Evolutionary conservation across 2,797 vertebrate genomes (phyloP), one percentile per base, ranked within the genome.

Genomic region (Thalassophryne amazonica): DNA sequence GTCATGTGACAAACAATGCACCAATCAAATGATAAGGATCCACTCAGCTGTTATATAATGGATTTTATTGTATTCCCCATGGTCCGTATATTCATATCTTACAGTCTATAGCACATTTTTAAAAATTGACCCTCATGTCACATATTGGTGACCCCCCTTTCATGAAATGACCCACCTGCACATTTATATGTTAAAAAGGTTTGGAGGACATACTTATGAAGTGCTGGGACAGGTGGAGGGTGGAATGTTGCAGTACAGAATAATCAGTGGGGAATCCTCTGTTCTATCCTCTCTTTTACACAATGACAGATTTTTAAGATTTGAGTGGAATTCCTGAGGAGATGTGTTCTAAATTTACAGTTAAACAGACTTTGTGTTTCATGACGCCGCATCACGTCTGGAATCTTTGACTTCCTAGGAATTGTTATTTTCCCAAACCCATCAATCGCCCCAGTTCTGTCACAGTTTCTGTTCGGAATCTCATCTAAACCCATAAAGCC

Each of bases 381-480:
- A n/a, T n/a, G n/a, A n/a, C n/a, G n/a, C n/a, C n/a, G n/a, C n/a
- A n/a, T n/a, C n/a, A n/a, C n/a, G n/a, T n/a, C 23, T 55, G 31
- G 31, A 65, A 62, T 73, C 61, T 71, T 75, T 71, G 45, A 76
- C 64, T 73, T 76, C 56, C 43, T 42, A 59, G 49, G 60, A 79
- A 83, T 68, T 58, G 18, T 68, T 79, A 60, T 76, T 78, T 74
- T 74, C 77, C 78, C 81, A 69, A 76, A 58, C 57, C n/a, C 75
- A 83, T 83, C 81, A 81, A 71, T 84, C 82, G 80, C 50, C 82
- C 86, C 79, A 85, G 74, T 81, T 85, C 84, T 86, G 84, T 85
- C 84, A 88, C 48, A 39, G 57, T 60, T 51, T 53, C 69, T 59
- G 73, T 67, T 78, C 53, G 11, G 3, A 45, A 65, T 64, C 64